These are phyloP conservation scores for Tetragnatha montana DNA, from an alignment of 2,888 invertebrate genomes.

Conservation along the genomic window DNA sequence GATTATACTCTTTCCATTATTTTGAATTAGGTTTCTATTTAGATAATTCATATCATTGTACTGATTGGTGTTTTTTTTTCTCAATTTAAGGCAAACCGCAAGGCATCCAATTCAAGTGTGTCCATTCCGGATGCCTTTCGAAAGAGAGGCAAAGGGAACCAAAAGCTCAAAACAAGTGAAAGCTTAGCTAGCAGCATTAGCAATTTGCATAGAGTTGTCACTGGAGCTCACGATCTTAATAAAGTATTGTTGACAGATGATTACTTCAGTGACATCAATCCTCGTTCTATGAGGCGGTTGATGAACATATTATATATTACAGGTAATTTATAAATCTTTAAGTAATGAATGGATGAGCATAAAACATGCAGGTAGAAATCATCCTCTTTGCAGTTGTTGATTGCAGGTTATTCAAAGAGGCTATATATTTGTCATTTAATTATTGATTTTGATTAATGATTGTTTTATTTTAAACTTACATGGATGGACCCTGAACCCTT, in stretches of 20 bases:
- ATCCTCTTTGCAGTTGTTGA: no score
- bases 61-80: not conserved
- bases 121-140: constrained; percentile 73
- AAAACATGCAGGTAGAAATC: no score
- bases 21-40: not conserved
- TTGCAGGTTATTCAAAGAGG: no score
- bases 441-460: no score
- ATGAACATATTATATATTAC: constrained; percentile 98
- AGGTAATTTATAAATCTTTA: constrained; percentile 78
- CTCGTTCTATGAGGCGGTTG: constrained; percentile 93
- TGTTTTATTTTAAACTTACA: no score
- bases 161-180: constrained; percentile 80
- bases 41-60: not conserved
- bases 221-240: constrained; percentile 85
- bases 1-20: no score
- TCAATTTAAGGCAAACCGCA: constrained; percentile 67
- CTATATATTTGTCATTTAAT: no score
- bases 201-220: constrained; percentile 82
- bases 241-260: constrained; percentile 95
- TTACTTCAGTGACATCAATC: constrained; percentile 99
- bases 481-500: no score
- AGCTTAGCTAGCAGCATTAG: constrained; percentile 94
- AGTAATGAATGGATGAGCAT: no score
- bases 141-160: constrained; percentile 73
- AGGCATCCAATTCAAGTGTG: constrained; percentile 72